These are phyloP conservation scores for Pampus argenteus DNA, from an alignment of 2,797 vertebrate genomes.

Conservation along the genomic window DNA sequence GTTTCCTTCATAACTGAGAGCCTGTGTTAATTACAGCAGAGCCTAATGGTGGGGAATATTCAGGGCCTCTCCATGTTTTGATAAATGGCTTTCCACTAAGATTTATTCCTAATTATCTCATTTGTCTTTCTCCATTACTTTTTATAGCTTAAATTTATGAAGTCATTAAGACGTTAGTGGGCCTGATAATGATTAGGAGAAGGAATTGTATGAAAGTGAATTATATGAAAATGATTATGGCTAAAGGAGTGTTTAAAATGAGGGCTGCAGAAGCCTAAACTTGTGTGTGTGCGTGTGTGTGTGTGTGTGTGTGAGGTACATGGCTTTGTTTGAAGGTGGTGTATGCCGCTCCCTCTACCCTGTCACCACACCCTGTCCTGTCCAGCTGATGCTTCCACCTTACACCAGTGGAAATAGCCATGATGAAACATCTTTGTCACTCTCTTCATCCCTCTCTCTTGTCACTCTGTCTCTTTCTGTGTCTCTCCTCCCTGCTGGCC, in stretches of 20 bases:
- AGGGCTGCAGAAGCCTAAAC: slow-evolving; percentile 71
- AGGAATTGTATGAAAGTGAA: slow-evolving; percentile 93
- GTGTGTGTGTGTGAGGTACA: slow-evolving; percentile 66
- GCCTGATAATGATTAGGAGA: slow-evolving; percentile 93
- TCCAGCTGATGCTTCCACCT: slow-evolving; percentile 60
- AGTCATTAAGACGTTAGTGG: slow-evolving; percentile 95
- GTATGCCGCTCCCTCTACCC: slow-evolving; percentile 31
- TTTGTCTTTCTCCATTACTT: slow-evolving; percentile 99
- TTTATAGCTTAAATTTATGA: slow-evolving; percentile 99
- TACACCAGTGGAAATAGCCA: slow-evolving; percentile 76
- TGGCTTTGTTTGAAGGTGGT: slow-evolving; percentile 85
- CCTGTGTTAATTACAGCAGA: slow-evolving; percentile 95
- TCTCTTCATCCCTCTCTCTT: slow-evolving; percentile 23
- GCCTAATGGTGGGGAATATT: slow-evolving; percentile 99
- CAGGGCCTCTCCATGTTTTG: slow-evolving; percentile 95
- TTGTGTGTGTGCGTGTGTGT: slow-evolving; percentile 47
- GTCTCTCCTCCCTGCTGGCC: slow-evolving; percentile 63
- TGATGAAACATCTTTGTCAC: slow-evolving; percentile 79
- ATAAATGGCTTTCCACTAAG: slow-evolving; percentile 97
- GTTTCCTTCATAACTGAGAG: slow-evolving; percentile 91
- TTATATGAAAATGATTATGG: slow-evolving; percentile 92
- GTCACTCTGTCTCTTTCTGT: slow-evolving; percentile 35
- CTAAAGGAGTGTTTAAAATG: slow-evolving; percentile 91
- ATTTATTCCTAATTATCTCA: slow-evolving; percentile 99
- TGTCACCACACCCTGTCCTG: slow-evolving; percentile 36